Conservation (phyloP, 2,113 vertebrate genomes). For the Kryptolebias marmoratus region DNA sequence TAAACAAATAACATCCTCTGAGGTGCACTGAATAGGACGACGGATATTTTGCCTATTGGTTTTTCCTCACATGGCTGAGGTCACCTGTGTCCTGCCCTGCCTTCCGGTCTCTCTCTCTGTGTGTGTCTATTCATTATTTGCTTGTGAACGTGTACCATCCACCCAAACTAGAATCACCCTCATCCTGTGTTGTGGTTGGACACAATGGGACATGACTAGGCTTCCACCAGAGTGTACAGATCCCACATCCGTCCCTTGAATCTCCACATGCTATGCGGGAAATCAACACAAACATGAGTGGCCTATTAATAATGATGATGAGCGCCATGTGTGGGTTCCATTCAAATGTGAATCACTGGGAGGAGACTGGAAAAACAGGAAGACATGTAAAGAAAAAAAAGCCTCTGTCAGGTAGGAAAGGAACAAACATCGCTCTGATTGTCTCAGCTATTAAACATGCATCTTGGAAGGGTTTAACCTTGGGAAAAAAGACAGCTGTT, state of each 20-base stretch:
- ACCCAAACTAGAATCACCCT: slow-evolving; percentile 66
- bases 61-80: slow-evolving; percentile 69
- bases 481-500: not conserved
- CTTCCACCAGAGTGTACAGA: slow-evolving; percentile 46
- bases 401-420: slow-evolving; percentile 1
- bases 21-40: slow-evolving; percentile 44
- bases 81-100: slow-evolving; percentile 56
- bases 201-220: slow-evolving; percentile 59
- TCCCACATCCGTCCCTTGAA: slow-evolving; percentile 66
- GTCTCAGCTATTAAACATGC: slow-evolving; percentile 11
- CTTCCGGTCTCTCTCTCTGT: slow-evolving; percentile 1
- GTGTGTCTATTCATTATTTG: slow-evolving; percentile 40
- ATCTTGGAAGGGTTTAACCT: no score
- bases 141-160: slow-evolving; percentile 22
- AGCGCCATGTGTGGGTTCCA: slow-evolving; percentile 31
- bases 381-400: not conserved
- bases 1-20: slow-evolving; percentile 72
- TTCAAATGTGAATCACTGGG: slow-evolving; percentile 25
- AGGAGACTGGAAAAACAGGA: slow-evolving; percentile 18
- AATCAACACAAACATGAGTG: slow-evolving; percentile 5
- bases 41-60: slow-evolving; percentile 70
- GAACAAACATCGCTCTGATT: slow-evolving; percentile 25
- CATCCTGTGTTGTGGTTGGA: slow-evolving; percentile 74
- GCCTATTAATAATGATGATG: slow-evolving; percentile 27
- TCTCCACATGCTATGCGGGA: slow-evolving; percentile 41